These are phyloP conservation scores for Neotoxoptera formosana DNA, from an alignment of 1,140 invertebrate species.

Conservation along the genomic window DNA sequence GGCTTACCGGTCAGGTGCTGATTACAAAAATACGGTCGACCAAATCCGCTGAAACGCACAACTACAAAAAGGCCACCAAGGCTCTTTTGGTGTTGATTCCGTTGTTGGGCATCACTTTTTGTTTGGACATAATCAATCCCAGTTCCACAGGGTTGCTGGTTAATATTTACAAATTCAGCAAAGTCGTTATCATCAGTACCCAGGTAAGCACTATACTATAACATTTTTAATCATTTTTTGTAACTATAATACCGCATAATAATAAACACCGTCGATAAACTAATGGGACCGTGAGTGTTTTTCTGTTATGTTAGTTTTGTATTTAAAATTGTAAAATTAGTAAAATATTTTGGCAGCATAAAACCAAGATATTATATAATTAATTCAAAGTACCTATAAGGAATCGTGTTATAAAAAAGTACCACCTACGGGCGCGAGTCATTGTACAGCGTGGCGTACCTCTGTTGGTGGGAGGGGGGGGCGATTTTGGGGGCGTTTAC, in stretches of 20 bases:
- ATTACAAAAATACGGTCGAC: constrained; percentile 76
- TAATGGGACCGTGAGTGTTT: too few relatives aligned
- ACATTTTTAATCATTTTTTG: background rate
- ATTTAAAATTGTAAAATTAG: background rate
- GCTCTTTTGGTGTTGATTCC: constrained; percentile 87
- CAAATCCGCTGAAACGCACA: constrained; percentile 62
- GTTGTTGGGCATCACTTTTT: constrained; percentile 80
- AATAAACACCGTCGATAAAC: too few relatives aligned
- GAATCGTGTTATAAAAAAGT: background rate
- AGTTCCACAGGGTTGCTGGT: constrained; percentile 32
- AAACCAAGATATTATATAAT: too few relatives aligned
- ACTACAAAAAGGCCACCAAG: constrained; percentile 88
- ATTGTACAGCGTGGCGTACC: too few relatives aligned
- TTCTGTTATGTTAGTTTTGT: background rate
- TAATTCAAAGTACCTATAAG: too few relatives aligned
- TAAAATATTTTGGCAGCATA: background rate
- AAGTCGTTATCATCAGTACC: constrained; percentile 29
- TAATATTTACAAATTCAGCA: constrained; percentile 45
- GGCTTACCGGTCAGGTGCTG: constrained; percentile 73
- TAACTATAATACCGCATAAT: too few relatives aligned
- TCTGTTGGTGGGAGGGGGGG: background rate
- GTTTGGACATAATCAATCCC: constrained; percentile 45
- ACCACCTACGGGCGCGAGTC: background rate
- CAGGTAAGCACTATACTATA: constrained; percentile 2
- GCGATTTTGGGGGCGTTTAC: too few relatives aligned